Evolutionary conservation across 2,113 vertebrate species (phyloP).

Genomic region (Pavo muticus): DNA sequence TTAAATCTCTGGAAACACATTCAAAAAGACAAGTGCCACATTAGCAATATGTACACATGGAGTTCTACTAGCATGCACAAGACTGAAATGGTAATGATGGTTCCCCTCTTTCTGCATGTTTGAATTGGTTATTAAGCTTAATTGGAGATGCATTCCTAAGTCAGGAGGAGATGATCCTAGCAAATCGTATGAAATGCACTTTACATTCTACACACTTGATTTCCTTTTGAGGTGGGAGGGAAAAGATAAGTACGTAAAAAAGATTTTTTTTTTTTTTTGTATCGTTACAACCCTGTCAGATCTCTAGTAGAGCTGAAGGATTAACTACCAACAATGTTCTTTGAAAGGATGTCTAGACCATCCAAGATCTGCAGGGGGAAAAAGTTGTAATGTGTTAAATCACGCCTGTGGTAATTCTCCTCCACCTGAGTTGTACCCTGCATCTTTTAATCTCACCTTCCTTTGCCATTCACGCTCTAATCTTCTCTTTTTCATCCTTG

Average conservation of each 20-base stretch:
- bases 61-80: background rate
- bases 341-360: slow-evolving; percentile 37
- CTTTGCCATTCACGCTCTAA: slow-evolving; percentile 55
- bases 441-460: slow-evolving; percentile 31
- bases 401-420: slow-evolving; percentile 40
- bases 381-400: slow-evolving; percentile 19
- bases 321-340: slow-evolving; percentile 64
- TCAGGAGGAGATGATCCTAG: slow-evolving; percentile 1
- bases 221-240: background rate
- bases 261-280: slow-evolving; percentile 14
- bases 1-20: too few relatives aligned
- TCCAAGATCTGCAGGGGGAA: slow-evolving; percentile 46
- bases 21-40: too few relatives aligned
- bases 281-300: slow-evolving; percentile 29
- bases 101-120: background rate
- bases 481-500: slow-evolving; percentile 58
- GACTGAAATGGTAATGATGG: background rate
- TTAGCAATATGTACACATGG: background rate
- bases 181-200: background rate
- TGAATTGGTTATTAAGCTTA: background rate
- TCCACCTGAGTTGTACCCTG: background rate
- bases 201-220: background rate
- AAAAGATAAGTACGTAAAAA: slow-evolving; percentile 16
- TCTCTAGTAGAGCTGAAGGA: background rate
- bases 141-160: background rate